Conservation (phyloP, 1,140 invertebrate genomes). For the Campoletis sonorensis region DNA sequence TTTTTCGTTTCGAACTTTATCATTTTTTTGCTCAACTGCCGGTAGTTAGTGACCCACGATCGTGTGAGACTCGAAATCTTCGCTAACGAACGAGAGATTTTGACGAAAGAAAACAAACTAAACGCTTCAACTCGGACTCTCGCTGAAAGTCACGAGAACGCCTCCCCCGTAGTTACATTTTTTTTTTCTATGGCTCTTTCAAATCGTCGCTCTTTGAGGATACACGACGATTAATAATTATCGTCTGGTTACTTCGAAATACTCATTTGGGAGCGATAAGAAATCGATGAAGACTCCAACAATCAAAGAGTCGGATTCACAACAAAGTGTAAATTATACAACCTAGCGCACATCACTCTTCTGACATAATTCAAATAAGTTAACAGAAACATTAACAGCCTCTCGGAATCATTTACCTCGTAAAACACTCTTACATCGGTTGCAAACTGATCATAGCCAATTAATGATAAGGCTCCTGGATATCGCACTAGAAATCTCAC, state of each 20-base stretch:
- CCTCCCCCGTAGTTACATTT: conserved; percentile 6
- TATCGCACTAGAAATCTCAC: background rate
- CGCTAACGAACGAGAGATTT: background rate
- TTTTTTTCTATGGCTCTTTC: background rate
- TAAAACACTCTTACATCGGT: no score
- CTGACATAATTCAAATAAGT: no score
- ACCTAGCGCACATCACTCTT: no score
- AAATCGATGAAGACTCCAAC: no score
- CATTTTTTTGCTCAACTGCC: conserved; percentile 71
- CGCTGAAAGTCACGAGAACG: background rate
- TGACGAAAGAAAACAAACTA: background rate
- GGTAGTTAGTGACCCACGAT: conserved; percentile 56
- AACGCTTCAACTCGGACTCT: conserved; percentile 1
- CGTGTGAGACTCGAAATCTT: conserved; percentile 23
- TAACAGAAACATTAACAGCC: no score
- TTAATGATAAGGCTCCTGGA: background rate
- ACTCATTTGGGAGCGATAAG: no score
- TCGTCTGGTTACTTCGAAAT: no score
- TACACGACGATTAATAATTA: background rate
- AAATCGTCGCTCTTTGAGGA: background rate
- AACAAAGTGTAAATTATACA: no score
- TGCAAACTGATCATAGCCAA: background rate
- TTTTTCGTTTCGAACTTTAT: background rate
- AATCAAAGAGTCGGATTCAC: no score
- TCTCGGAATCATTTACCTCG: no score